Percentiles rank a stretch among this genome's conserved stretches.
Conservation (phyloP, 1,140 invertebrate genomes). For the Drosophila athabasca region DNA sequence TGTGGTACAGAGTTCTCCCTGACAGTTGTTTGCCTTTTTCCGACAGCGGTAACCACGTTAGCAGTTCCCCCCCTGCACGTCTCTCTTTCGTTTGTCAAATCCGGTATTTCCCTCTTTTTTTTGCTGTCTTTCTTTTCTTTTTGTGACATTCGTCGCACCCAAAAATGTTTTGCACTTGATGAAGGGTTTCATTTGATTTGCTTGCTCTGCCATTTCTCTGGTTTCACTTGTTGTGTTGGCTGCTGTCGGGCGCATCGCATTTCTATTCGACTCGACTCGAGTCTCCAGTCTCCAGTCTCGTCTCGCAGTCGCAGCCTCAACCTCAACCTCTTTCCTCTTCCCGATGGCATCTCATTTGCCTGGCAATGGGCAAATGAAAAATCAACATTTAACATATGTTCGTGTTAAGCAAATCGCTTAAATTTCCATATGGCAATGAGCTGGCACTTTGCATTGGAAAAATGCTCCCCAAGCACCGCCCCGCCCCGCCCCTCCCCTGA, state of each 20-base stretch:
- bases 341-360: conserved; percentile 4
- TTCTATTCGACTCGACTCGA: not conserved
- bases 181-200: conserved; percentile 81
- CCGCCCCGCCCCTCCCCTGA: too few species aligned
- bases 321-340: not conserved
- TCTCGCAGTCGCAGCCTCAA: not conserved
- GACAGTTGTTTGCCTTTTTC: conserved; percentile 26
- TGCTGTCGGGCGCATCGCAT: conserved; percentile 21
- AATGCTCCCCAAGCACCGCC: conserved; percentile 2
- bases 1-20: too few species aligned
- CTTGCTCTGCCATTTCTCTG: conserved; percentile 74
- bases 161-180: conserved; percentile 73
- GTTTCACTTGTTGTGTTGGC: conserved; percentile 53
- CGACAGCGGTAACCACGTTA: conserved; percentile 24
- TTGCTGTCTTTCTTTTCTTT: conserved; percentile 40
- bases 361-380: conserved; percentile 60
- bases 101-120: conserved; percentile 20
- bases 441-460: conserved; percentile 12
- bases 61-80: conserved; percentile 38
- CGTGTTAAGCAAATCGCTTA: conserved; percentile 65
- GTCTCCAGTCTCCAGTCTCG: not conserved
- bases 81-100: conserved; percentile 55
- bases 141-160: conserved; percentile 57
- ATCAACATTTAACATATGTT: conserved; percentile 76
- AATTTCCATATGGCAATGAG: conserved; percentile 67